Evolutionary conservation across 2,888 invertebrate genomes (phyloP).

Genomic region (Lasioglossum leucozonium): DNA sequence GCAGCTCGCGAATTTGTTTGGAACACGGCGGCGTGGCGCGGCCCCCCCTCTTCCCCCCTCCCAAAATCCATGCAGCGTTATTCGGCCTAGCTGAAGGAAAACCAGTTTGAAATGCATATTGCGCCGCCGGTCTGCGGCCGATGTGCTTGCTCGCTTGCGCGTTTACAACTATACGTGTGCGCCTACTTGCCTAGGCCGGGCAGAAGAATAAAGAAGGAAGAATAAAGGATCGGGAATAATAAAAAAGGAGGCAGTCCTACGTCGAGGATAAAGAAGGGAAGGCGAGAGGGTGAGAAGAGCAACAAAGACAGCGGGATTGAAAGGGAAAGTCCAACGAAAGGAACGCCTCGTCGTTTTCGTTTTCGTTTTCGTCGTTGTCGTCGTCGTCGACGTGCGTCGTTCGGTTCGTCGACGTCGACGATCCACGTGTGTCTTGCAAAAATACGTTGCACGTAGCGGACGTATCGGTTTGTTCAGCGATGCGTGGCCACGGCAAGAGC

Average conservation of each 20-base stretch:
- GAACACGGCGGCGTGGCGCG: background rate
- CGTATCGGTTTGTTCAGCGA: slow-evolving; percentile 49
- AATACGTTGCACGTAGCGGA: slow-evolving; percentile 72
- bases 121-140: slow-evolving; percentile 63
- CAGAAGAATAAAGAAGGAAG: slow-evolving; percentile 77
- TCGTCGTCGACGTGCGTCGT: background rate
- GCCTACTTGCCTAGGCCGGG: slow-evolving; percentile 68
- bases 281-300: slow-evolving; percentile 40
- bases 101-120: slow-evolving; percentile 78
- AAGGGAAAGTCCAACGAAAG: slow-evolving; percentile 55
- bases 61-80: slow-evolving; percentile 6
- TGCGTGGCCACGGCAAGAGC: slow-evolving; percentile 35
- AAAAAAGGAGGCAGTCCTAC: slow-evolving; percentile 67
- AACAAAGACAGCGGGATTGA: slow-evolving; percentile 45
- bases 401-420: background rate
- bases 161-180: slow-evolving; percentile 33
- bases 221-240: slow-evolving; percentile 78
- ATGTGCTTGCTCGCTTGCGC: slow-evolving; percentile 24
- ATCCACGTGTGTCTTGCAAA: slow-evolving; percentile 68
- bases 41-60: background rate
- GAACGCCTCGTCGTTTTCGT: slow-evolving; percentile 20
- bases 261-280: slow-evolving; percentile 53
- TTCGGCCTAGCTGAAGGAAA: slow-evolving; percentile 59
- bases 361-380: background rate
- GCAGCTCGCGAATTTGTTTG: background rate